Conservation (phyloP, 2,888 invertebrate species). For the Lochmaea crataegi region DNA sequence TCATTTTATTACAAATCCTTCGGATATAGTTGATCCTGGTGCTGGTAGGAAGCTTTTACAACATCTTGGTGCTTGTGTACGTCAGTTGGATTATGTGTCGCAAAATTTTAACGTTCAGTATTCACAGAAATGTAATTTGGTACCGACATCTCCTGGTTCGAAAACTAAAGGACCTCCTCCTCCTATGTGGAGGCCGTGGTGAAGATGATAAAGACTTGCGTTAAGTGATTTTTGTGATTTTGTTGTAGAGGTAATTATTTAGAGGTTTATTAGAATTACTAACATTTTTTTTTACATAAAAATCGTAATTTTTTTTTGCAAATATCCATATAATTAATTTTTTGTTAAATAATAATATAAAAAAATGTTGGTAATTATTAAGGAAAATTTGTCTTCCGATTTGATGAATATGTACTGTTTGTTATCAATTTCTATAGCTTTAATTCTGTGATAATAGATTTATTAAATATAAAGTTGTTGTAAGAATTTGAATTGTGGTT, state of each 20-base stretch:
- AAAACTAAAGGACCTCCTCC: slow-evolving; percentile 51
- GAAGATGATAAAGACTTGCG: slow-evolving; percentile 38
- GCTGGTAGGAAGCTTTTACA: slow-evolving; percentile 69
- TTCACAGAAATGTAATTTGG: slow-evolving; percentile 41
- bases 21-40: slow-evolving; percentile 65
- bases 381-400: slow-evolving; percentile 19
- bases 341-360: background rate
- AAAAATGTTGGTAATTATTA: background rate
- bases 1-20: slow-evolving; percentile 67
- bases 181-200: slow-evolving; percentile 64
- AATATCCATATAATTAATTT: background rate
- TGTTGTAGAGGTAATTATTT: background rate
- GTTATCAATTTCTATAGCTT: slow-evolving; percentile 53
- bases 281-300: background rate
- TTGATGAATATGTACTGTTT: background rate
- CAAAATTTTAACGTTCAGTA: slow-evolving; percentile 52
- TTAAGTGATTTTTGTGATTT: slow-evolving; percentile 35
- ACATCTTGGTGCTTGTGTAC: slow-evolving; percentile 66
- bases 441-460: slow-evolving; percentile 61
- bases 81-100: slow-evolving; percentile 61
- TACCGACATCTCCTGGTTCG: slow-evolving; percentile 43
- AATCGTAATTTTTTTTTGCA: background rate
- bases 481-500: slow-evolving; percentile 11
- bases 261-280: background rate
- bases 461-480: slow-evolving; percentile 16